These are phyloP conservation scores for Tangara arthus DNA, from an alignment of 2,797 vertebrate genomes.

Conservation along the genomic window DNA sequence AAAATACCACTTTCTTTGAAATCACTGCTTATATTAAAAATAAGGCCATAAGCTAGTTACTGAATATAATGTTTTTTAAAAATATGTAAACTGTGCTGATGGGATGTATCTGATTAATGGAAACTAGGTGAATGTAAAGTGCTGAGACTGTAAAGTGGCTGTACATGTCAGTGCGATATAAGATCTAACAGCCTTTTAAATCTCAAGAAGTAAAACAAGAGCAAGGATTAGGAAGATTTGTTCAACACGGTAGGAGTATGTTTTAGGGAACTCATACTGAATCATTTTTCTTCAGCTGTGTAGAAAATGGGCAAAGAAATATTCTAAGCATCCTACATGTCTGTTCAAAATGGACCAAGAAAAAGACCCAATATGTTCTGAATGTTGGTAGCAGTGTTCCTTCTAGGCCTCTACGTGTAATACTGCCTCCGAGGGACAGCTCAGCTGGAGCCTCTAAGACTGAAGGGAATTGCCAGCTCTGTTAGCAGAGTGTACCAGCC, in stretches of 20 bases:
- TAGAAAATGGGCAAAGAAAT: neutral
- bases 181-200: neutral
- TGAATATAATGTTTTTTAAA: neutral
- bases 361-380: neutral
- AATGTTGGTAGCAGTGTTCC: accelerated
- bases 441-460: neutral
- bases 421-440: neutral
- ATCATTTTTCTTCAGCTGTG: neutral
- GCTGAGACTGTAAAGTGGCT: neutral
- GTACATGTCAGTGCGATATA: neutral
- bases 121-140: neutral
- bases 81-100: neutral
- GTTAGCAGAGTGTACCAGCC: neutral
- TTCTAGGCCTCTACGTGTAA: neutral
- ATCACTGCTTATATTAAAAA: neutral
- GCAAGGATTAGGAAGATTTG: neutral
- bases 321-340: neutral
- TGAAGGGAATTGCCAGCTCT: neutral
- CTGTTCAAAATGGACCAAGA: neutral
- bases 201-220: neutral
- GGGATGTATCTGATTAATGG: neutral
- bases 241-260: neutral
- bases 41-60: neutral
- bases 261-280: neutral
- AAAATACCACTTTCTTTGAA: neutral